Evolutionary conservation across 1,140 invertebrate genomes (phyloP).

Genomic region (Phenacoccus solenopsis): DNA sequence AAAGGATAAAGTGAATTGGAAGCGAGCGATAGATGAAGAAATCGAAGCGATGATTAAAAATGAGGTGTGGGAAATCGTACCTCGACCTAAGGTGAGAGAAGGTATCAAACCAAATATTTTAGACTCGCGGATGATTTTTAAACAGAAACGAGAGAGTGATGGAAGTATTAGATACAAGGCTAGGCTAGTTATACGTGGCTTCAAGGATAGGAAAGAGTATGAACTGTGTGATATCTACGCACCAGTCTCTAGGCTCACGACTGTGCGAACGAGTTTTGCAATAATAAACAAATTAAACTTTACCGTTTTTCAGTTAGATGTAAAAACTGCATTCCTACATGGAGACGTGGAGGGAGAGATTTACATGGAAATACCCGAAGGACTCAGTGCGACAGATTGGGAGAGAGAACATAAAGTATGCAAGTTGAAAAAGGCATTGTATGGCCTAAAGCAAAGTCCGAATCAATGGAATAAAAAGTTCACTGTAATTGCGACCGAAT

Average conservation of each 20-base stretch:
- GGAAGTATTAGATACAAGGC: neutral
- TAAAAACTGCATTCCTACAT: constrained; percentile 12
- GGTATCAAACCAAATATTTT: neutral
- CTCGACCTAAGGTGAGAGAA: neutral
- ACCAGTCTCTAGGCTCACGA: neutral
- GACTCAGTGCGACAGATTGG: neutral
- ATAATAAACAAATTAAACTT: neutral
- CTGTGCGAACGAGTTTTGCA: neutral
- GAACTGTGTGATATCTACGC: neutral
- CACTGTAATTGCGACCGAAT: neutral
- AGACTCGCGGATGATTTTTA: neutral
- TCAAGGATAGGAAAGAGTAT: neutral
- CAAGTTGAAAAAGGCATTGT: neutral
- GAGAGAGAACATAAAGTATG: neutral
- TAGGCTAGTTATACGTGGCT: neutral
- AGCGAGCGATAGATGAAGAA: neutral
- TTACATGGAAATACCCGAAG: constrained; percentile 4
- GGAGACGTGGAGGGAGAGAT: neutral
- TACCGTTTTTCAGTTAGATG: neutral
- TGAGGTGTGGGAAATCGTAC: neutral
- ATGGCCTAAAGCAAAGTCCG: neutral
- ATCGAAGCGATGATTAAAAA: neutral
- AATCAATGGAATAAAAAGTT: neutral
- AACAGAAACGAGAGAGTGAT: neutral
- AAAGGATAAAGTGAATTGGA: neutral